Conservation (phyloP, 2,113 vertebrate species). For the Elaphurus davidianus region DNA sequence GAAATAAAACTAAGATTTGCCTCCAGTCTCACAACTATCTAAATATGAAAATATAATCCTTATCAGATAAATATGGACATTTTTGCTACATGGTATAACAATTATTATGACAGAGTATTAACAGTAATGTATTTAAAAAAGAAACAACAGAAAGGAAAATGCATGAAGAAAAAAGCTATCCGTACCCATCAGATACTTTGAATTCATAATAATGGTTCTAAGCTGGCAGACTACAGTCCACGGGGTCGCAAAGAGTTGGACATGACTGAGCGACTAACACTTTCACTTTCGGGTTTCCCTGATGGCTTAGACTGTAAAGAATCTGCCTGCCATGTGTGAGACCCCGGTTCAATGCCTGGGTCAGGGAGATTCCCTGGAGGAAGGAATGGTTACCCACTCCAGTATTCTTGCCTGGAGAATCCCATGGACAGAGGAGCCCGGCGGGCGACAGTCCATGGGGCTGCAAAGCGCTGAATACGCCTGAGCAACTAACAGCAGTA, state of each 20-base stretch:
- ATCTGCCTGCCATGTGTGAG: background rate
- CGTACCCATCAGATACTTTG: background rate
- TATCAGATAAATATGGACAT: background rate
- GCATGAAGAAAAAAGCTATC: background rate
- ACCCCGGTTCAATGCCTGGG: background rate
- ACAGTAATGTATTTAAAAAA: background rate
- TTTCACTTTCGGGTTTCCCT: background rate
- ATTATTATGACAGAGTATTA: background rate
- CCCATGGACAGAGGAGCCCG: background rate
- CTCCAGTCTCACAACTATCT: background rate
- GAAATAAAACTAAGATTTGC: background rate
- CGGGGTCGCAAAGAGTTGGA: background rate
- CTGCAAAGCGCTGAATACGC: background rate
- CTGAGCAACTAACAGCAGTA: background rate
- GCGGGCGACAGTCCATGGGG: background rate
- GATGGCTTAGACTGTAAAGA: background rate
- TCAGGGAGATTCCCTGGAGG: background rate
- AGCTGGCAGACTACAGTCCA: background rate
- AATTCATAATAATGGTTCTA: background rate
- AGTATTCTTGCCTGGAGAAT: background rate
- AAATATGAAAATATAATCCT: background rate
- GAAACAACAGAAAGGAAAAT: background rate
- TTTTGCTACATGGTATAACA: background rate
- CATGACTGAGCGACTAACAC: background rate
- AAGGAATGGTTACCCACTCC: background rate